phyloP scores from a whole-genome alignment of 2,797 vertebrate genomes.

The Tragelaphus eurycerus region DNA sequence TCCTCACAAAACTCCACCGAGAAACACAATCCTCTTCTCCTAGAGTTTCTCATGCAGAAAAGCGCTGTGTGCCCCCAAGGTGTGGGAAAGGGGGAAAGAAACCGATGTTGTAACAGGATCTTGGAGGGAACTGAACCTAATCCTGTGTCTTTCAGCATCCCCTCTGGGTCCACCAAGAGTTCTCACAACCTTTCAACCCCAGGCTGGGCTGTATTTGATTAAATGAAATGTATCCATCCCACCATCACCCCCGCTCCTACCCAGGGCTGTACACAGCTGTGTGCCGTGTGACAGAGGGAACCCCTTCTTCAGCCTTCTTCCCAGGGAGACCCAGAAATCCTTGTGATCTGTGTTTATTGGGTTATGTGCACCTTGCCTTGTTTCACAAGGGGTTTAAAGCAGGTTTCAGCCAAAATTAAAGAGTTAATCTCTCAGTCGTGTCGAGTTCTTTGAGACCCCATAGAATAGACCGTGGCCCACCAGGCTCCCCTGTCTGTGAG shows the following conservation, averaged over 20 bases:
- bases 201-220: conserved; percentile 42
- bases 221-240: not conserved
- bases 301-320: not conserved
- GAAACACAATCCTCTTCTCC: conserved; percentile 17
- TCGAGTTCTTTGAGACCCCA: not conserved
- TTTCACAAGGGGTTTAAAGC: not conserved
- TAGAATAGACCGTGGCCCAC: not conserved
- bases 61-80: not conserved
- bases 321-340: not conserved
- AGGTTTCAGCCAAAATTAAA: not conserved
- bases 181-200: conserved; percentile 31
- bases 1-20: not conserved
- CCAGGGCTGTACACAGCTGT: not conserved
- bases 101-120: not conserved
- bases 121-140: conserved; percentile 18
- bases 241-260: not conserved
- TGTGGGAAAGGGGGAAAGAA: not conserved
- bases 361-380: not conserved
- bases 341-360: not conserved
- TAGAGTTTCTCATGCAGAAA: conserved; percentile 31
- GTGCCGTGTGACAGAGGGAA: not conserved
- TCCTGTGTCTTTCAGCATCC: conserved; percentile 43
- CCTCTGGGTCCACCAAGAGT: not conserved
- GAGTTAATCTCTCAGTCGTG: not conserved
- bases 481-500: not conserved